Evolutionary conservation across 2,113 vertebrate species (phyloP), one percentile per base, ranked within the genome.

Genomic region (Lynx canadensis): DNA sequence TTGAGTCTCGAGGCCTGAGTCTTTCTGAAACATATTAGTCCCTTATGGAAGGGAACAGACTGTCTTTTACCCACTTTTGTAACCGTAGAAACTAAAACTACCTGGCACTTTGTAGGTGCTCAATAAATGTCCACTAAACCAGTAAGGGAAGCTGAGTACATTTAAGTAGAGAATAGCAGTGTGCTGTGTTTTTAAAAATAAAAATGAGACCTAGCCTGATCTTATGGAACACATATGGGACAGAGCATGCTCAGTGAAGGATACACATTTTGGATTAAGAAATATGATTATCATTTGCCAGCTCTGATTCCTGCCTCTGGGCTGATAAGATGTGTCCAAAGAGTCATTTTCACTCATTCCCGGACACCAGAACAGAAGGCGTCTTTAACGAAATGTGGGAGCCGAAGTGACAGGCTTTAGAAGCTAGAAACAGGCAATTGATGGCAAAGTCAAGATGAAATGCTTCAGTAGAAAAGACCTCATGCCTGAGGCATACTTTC

Each of bases 371-470:
- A 97, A 73, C 85, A 94, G 82, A 33, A 91, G 73, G 71, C 3
- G 79, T 78, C 91, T 95, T 91, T 96, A 86, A 93, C 91, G 60
- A 96, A 55, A 87, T 86, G 50, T 33, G 84, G 89, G 85, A 97
- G 31, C n/a, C n/a, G 25, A 96, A 95, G 36, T 83, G 65, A 87
- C 23, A 66, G 71, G 93, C 57, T 71, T 95, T 97, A 97, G 83
- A 36, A 65, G n/a, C 86, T 76, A 85, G 87, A 36, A 97, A 89
- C 76, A 93, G 25, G 71, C 95, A 88, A 80, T 63, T 87, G 76
- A 96, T 86, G 68, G 84, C 74, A 81, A 97, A 98, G 69, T 94
- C 86, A 95, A 91, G 97, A 97, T 97, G 27, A 97, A 98, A 95
- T 13, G 21, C 78, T 96, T 94, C 5, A 15, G 19, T 96, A 82